A percentile compares a stretch with the other conserved stretches of the same genome.
These are phyloP conservation scores for Heliconius ethilla DNA, from an alignment of 2,888 invertebrate genomes.

Conservation along the genomic window DNA sequence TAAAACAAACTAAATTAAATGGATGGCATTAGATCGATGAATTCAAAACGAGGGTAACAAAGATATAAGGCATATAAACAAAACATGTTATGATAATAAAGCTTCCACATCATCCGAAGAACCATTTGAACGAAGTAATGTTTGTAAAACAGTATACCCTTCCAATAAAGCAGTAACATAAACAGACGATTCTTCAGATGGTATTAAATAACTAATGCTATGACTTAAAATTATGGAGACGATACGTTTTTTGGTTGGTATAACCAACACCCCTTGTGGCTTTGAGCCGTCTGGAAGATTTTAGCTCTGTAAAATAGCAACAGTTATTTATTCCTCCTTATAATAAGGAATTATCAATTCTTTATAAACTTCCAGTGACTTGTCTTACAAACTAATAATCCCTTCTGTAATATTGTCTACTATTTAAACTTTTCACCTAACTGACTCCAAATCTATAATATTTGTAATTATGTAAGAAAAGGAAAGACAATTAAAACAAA, in stretches of 20 bases:
- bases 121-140: constrained; percentile 71
- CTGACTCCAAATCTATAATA: constrained; percentile 10
- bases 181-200: constrained; percentile 70
- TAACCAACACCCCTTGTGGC: constrained; percentile 82
- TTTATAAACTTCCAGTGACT: constrained; percentile 74
- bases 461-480: neutral
- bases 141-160: constrained; percentile 77
- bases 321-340: constrained; percentile 23
- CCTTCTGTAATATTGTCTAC: constrained; percentile 58
- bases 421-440: neutral
- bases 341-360: neutral
- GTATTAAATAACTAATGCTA: constrained; percentile 72
- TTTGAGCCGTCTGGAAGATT: constrained; percentile 79
- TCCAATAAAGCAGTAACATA: constrained; percentile 70
- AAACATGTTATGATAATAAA: constrained; percentile 79
- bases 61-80: constrained; percentile 76
- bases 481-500: constrained; percentile 37
- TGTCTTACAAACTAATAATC: constrained; percentile 72
- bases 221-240: constrained; percentile 73
- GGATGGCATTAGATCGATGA: constrained; percentile 57
- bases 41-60: constrained; percentile 63
- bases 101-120: constrained; percentile 77
- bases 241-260: constrained; percentile 75
- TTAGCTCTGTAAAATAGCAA: constrained; percentile 44
- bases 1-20: constrained; percentile 66